Evolutionary conservation across 2,113 vertebrate species (phyloP).

Genomic region (Melanotaenia duboulayi): DNA sequence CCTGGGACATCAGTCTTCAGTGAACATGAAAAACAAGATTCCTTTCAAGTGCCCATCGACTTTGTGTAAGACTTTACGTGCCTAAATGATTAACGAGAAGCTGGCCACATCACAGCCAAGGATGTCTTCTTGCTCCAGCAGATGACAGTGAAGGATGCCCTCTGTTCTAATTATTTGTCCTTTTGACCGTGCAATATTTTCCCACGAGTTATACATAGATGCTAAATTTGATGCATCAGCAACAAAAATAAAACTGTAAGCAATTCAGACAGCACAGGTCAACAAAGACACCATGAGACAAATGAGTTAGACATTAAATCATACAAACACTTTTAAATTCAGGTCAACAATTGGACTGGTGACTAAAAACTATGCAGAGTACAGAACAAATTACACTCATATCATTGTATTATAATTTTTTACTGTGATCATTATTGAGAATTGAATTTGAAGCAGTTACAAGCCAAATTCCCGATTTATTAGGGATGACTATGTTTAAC

Average conservation of each 20-base stretch:
- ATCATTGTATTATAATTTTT: not conserved
- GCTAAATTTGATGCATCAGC: not conserved
- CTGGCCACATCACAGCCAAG: constrained; percentile 55
- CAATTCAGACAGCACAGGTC: not conserved
- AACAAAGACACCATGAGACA: not conserved
- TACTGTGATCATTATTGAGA: not conserved
- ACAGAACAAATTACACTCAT: not conserved
- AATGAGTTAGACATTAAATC: not conserved
- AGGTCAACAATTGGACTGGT: not conserved
- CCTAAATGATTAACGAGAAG: constrained; percentile 70
- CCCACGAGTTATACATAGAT: constrained; percentile 28
- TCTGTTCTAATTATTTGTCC: constrained; percentile 36
- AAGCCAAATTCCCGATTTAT: not conserved
- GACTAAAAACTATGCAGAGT: not conserved
- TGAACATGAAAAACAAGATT: constrained; percentile 51
- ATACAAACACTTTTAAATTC: not conserved
- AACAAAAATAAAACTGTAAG: not conserved
- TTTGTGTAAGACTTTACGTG: constrained; percentile 60
- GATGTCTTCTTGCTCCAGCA: constrained; percentile 52
- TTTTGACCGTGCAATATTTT: constrained; percentile 37
- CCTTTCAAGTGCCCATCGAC: constrained; percentile 72
- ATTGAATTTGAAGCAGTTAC: not conserved
- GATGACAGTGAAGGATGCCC: constrained; percentile 59
- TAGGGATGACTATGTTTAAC: constrained; percentile 2
- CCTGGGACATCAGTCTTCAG: constrained; percentile 71